phyloP scores from a whole-genome alignment of 2,888 invertebrate species.

The Polia nebulosa region DNA sequence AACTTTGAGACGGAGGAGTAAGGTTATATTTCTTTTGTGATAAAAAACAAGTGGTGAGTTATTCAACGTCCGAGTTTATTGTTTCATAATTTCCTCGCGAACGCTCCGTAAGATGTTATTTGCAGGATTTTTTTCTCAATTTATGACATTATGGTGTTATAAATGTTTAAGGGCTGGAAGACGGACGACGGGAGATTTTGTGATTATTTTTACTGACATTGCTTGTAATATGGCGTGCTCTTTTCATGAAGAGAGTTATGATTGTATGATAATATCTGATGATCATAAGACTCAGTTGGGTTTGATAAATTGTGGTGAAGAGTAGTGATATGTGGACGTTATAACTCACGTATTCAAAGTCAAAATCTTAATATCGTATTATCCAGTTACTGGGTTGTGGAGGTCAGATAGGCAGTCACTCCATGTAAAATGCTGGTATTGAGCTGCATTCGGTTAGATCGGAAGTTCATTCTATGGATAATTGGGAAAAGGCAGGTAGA shows the following conservation, averaged over 20 bases:
- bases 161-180: conserved; percentile 39
- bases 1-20: conserved; percentile 25
- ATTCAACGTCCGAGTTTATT: conserved; percentile 61
- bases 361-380: too few species aligned
- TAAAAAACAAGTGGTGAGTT: conserved; percentile 27
- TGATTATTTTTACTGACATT: conserved; percentile 26
- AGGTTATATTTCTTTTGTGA: conserved; percentile 36
- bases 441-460: too few species aligned
- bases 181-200: conserved; percentile 23
- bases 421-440: too few species aligned
- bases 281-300: too few species aligned
- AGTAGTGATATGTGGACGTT: too few species aligned
- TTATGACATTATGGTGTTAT: conserved; percentile 57
- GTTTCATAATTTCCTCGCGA: conserved; percentile 63
- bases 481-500: too few species aligned
- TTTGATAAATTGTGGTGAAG: too few species aligned
- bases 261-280: too few species aligned
- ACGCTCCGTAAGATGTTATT: conserved; percentile 47
- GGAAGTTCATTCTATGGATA: too few species aligned
- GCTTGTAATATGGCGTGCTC: conserved; percentile 4
- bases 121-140: conserved; percentile 52
- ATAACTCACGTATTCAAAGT: too few species aligned
- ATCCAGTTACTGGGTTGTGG: too few species aligned
- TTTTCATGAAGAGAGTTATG: not conserved
- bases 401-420: too few species aligned